A percentile compares a stretch with the other conserved stretches of the same genome.
phyloP scores from a whole-genome alignment of 1,140 invertebrate species.

The Melitaea cinxia region DNA sequence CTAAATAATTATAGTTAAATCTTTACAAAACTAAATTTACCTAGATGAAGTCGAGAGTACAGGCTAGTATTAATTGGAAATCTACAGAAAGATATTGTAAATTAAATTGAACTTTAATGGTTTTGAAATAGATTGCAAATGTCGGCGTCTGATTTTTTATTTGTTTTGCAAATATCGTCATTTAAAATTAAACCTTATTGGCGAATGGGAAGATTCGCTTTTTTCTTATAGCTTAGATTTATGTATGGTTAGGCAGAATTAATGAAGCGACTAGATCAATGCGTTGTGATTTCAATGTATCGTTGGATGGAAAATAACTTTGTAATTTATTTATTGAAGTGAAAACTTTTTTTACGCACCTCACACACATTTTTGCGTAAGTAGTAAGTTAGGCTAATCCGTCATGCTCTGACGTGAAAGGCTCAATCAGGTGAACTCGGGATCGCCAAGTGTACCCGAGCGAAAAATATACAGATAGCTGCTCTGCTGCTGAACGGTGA shows the following conservation, averaged over 20 bases:
- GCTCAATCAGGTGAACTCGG: no score
- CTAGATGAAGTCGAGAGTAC: no score
- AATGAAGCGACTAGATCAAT: slow-evolving; percentile 2
- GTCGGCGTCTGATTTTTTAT: slow-evolving; percentile 1
- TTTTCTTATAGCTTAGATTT: background rate
- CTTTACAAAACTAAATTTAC: no score
- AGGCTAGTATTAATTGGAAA: background rate
- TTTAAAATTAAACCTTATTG: slow-evolving; percentile 2
- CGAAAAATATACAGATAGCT: no score
- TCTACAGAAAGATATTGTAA: background rate
- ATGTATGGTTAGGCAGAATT: background rate
- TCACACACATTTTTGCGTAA: no score
- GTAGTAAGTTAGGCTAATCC: no score
- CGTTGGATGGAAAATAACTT: background rate
- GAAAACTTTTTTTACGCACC: background rate
- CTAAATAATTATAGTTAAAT: no score
- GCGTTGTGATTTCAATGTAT: background rate
- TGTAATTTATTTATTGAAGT: background rate
- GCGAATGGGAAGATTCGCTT: background rate
- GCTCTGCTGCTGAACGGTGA: no score
- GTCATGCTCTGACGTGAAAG: no score
- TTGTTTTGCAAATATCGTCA: background rate
- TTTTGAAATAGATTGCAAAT: slow-evolving; percentile 4
- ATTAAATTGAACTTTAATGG: slow-evolving; percentile 6
- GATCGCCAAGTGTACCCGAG: no score